Evolutionary conservation across 2,113 vertebrate genomes (phyloP).

Genomic region (Dasyornis broadbenti): DNA sequence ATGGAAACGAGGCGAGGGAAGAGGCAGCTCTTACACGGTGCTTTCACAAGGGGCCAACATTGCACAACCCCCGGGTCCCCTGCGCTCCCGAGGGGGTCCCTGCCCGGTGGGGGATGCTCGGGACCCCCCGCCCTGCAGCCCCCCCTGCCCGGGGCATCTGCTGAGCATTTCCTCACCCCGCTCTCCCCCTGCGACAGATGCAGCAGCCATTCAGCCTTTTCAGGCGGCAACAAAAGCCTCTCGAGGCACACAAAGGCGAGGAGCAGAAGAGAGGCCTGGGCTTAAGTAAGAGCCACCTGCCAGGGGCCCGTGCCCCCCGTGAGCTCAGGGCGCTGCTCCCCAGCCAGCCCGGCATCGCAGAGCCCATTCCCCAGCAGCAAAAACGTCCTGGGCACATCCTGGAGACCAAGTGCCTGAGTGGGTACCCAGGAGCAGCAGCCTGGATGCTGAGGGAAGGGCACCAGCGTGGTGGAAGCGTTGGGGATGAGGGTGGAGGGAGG

Average conservation of each 20-base stretch:
- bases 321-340: background rate
- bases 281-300: conserved; percentile 72
- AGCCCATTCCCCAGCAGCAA: background rate
- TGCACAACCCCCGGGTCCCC: background rate
- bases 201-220: conserved; percentile 74
- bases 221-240: conserved; percentile 75
- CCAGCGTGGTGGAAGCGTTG: accelerated
- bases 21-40: background rate
- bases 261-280: conserved; percentile 36
- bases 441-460: background rate
- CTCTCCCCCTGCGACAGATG: conserved; percentile 69
- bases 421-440: background rate
- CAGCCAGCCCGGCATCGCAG: background rate
- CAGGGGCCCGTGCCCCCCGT: background rate
- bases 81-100: accelerated
- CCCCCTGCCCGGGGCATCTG: conserved; percentile 51
- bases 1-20: background rate
- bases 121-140: background rate
- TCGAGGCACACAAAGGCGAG: conserved; percentile 66
- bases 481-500: background rate
- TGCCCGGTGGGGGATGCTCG: background rate
- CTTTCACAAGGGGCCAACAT: background rate
- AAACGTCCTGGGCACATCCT: accelerated
- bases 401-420: accelerated
- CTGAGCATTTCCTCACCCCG: conserved; percentile 14